Conservation (phyloP, 2,888 invertebrate species). For the Megaustenia siamemsis region DNA sequence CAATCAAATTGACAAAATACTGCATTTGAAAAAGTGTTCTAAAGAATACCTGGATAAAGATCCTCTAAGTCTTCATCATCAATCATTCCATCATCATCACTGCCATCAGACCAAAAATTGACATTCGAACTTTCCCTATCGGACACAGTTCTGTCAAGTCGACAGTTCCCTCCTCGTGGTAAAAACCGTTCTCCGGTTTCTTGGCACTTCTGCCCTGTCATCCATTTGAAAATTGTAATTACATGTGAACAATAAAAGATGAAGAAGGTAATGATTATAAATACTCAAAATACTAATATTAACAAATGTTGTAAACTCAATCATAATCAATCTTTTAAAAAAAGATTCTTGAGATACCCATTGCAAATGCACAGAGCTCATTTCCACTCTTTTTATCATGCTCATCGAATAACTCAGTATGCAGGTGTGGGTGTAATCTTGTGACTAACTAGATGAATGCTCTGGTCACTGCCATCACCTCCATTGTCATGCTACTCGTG, state of each 20-base stretch:
- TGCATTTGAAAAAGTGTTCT: not conserved
- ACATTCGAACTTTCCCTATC: conserved; percentile 40
- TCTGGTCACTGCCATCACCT: too few relatives aligned
- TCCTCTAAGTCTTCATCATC: conserved; percentile 68
- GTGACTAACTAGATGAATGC: too few relatives aligned
- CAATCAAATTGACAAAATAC: not conserved
- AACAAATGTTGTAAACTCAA: not conserved
- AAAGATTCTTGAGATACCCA: not conserved
- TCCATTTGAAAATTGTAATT: not conserved
- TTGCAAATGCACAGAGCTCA: too few relatives aligned
- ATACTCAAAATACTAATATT: not conserved
- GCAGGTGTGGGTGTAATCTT: too few relatives aligned
- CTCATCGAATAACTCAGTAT: too few relatives aligned
- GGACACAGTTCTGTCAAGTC: conserved; percentile 3
- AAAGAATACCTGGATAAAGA: conserved; percentile 71
- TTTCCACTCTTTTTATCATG: too few relatives aligned
- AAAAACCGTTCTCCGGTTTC: conserved; percentile 68
- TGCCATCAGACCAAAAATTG: conserved; percentile 42
- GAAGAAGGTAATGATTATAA: not conserved
- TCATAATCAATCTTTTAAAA: not conserved
- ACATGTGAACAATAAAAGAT: too few relatives aligned
- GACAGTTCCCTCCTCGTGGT: conserved; percentile 58
- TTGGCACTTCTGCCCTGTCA: conserved; percentile 72
- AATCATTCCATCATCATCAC: conserved; percentile 56
- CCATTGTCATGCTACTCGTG: too few relatives aligned